Percentiles rank a stretch among this genome's conserved stretches.
Conservation (phyloP, 2,888 invertebrate species). For the Nephrotoma appendiculata region DNA sequence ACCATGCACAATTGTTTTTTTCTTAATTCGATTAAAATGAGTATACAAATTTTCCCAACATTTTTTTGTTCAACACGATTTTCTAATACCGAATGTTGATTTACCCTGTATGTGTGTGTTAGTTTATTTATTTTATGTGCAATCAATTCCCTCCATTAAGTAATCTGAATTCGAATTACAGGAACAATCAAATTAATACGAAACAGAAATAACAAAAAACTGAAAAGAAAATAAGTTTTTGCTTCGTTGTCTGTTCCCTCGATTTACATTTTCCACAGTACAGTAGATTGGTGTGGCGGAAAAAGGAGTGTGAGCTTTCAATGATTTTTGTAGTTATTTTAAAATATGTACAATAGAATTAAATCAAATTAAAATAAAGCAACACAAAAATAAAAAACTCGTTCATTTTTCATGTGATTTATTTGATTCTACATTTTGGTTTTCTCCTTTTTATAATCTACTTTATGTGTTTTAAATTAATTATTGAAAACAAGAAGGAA, state of each 20-base stretch:
- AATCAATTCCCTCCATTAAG: not conserved
- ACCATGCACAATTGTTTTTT: not conserved
- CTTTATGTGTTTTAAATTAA: not conserved
- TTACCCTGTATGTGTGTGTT: not conserved
- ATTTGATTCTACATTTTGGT: not conserved
- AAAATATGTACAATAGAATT: not conserved
- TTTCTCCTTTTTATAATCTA: not conserved
- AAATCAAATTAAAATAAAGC: not conserved
- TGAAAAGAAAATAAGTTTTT: not conserved
- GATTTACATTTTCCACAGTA: not conserved
- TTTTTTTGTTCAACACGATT: not conserved
- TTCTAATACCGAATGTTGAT: not conserved
- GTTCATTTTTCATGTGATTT: not conserved
- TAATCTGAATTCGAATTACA: not conserved
- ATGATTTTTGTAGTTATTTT: not conserved
- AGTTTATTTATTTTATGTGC: not conserved
- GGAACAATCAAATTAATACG: not conserved
- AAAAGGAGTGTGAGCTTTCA: not conserved
- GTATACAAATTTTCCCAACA: not conserved
- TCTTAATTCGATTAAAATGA: not conserved
- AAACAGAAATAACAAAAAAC: not conserved
- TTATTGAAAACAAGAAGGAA: not conserved
- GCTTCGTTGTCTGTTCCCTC: not conserved
- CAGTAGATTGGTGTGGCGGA: not conserved
- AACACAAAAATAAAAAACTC: not conserved